Conservation (phyloP, 2,888 invertebrate species). For the Drosophila crucigera region DNA sequence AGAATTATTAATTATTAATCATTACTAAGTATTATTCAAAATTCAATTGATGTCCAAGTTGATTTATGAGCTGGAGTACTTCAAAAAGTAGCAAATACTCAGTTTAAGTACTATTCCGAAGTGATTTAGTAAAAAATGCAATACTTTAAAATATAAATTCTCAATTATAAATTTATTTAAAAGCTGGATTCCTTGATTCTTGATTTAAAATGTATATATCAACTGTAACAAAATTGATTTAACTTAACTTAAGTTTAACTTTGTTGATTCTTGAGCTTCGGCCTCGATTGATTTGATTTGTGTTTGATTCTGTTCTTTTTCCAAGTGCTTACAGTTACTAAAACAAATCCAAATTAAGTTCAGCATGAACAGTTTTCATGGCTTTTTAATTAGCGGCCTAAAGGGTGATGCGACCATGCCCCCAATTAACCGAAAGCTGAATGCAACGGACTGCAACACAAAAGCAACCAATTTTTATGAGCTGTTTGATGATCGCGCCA, state of each 20-base stretch:
- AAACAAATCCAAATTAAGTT: not conserved
- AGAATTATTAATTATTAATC: too few species aligned
- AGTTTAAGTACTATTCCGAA: not conserved
- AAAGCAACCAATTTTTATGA: constrained; percentile 43
- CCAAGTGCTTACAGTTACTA: constrained; percentile 4
- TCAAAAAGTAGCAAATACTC: not conserved
- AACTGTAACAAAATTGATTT: not conserved
- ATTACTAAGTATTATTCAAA: not conserved
- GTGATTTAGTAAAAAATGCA: not conserved
- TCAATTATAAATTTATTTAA: not conserved
- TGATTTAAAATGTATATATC: not conserved
- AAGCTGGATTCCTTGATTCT: not conserved
- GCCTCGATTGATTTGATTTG: not conserved
- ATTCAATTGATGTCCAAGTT: not conserved
- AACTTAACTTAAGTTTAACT: not conserved
- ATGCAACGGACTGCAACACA: constrained; percentile 22
- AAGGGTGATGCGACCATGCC: constrained; percentile 34
- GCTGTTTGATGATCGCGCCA: constrained; percentile 53
- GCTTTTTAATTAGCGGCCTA: constrained; percentile 62
- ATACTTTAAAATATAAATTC: not conserved
- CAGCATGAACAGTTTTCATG: constrained; percentile 52
- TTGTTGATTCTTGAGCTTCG: not conserved
- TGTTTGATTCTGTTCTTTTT: not conserved
- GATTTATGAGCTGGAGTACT: not conserved
- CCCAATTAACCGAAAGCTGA: constrained; percentile 61